Evolutionary conservation across 2,113 vertebrate species (phyloP), one percentile per base, ranked within the genome.

Genomic region (Rhombomys opimus): DNA sequence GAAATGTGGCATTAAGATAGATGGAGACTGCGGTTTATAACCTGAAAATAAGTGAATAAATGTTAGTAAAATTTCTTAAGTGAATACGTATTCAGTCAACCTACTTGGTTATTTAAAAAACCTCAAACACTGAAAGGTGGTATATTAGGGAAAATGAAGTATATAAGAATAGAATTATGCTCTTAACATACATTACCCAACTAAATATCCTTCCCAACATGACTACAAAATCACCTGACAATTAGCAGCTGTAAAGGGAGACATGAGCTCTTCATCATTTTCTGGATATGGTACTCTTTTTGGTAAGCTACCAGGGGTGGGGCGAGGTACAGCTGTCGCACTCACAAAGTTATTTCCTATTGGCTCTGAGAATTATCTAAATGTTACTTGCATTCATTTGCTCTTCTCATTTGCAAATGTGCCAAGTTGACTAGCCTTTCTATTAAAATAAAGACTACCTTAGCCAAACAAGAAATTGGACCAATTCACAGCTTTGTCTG

Each of bases 381-480:
- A 94, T 90, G 81, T 89, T 96, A 94, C 88, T 96, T 86, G 80
- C 93, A 81, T 95, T 94, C 90, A 87, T 95, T 97, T 96, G 77
- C 89, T 97, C 88, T 94, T 96, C 88, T 96, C 57, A 78, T 97
- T 95, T 97, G 96, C 90, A 89, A 94, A 95, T 93, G 86, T 97
- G 97, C 97, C 97, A 98, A 96, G 82, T 81, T 6, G 88, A 97
- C 97, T 96, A 96, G 96, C 96, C 97, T 96, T 97, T 96, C 97
- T 97, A 98, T 97, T 97, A 96, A 97, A 98, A 97, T 97, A 97
- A 96, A 97, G 96, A 95, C 95, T 98, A 98, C 97, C 97, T 97
- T 97, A 97, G 97, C 97, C 97, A 98, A 97, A 95, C 95, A 97
- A 97, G 97, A 96, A 98, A 97, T 97, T 98, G 97, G 97, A 98